phyloP scores from a whole-genome alignment of 30 jellyfish, hydroid and myxozoan genomes.

The Hydractinia echinata region DNA sequence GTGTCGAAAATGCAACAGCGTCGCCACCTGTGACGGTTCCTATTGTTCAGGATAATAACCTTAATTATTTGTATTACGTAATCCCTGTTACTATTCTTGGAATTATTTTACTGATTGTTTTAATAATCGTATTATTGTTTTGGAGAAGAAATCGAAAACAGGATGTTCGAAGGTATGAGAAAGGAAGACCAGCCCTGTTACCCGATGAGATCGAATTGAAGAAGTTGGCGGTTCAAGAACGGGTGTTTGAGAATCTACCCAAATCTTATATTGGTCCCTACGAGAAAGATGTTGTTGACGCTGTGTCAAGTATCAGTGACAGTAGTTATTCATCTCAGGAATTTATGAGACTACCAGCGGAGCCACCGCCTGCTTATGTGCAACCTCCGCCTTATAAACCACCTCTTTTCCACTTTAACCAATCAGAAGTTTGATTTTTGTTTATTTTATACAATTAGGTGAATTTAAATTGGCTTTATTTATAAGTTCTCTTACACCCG shows the following conservation, averaged over 20 bases:
- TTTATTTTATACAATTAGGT: too few relatives aligned
- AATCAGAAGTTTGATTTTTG: too few relatives aligned
- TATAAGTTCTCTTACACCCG: too few relatives aligned
- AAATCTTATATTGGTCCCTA: background rate
- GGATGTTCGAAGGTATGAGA: background rate
- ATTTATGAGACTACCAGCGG: background rate
- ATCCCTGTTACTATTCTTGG: slow-evolving; percentile 6
- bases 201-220: slow-evolving; percentile 14
- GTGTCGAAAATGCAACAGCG: background rate
- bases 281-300: slow-evolving; percentile 14
- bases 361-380: slow-evolving; percentile 16
- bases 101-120: slow-evolving; percentile 12
- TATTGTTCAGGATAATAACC: background rate
- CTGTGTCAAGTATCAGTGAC: background rate
- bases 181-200: slow-evolving; percentile 9
- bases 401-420: background rate
- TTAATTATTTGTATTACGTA: slow-evolving; percentile 5
- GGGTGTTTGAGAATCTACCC: background rate
- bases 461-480: too few relatives aligned
- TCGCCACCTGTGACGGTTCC: slow-evolving; percentile 5
- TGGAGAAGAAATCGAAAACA: background rate
- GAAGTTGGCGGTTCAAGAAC: background rate
- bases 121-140: background rate
- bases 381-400: slow-evolving; percentile 12
- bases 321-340: background rate